These are phyloP conservation scores for Tursiops truncatus DNA, from an alignment of 2,113 vertebrate genomes.

Conservation along the genomic window DNA sequence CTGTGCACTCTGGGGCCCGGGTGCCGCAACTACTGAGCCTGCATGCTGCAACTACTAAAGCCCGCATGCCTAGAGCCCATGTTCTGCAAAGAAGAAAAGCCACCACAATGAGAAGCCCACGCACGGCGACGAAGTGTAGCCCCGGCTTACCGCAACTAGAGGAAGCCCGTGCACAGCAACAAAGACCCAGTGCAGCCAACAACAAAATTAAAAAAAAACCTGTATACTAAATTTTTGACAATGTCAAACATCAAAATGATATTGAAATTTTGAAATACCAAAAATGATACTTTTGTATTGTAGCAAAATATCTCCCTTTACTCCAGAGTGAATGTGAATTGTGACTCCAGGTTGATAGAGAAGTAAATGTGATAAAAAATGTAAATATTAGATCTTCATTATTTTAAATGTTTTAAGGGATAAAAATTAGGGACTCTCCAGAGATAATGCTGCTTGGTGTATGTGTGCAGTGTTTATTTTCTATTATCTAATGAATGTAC, in stretches of 20 bases:
- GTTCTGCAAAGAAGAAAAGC: too few relatives aligned
- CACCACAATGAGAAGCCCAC: too few relatives aligned
- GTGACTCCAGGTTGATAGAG: background rate
- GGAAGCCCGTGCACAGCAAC: too few relatives aligned
- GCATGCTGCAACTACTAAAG: too few relatives aligned
- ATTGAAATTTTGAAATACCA: constrained; percentile 13
- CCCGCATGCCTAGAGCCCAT: too few relatives aligned
- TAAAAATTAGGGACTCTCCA: background rate
- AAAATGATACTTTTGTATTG: background rate
- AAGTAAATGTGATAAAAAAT: constrained; percentile 17
- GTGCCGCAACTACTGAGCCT: too few relatives aligned
- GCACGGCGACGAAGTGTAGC: too few relatives aligned
- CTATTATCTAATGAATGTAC: background rate
- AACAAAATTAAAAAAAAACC: background rate
- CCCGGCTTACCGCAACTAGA: too few relatives aligned
- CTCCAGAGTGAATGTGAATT: background rate
- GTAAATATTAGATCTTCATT: background rate
- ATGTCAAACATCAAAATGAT: constrained; percentile 18
- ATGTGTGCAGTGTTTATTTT: background rate
- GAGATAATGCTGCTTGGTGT: background rate
- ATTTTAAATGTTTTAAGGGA: constrained; percentile 1
- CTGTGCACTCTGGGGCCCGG: too few relatives aligned
- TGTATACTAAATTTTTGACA: background rate
- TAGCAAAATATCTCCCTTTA: background rate
- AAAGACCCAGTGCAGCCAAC: too few relatives aligned